Conservation (phyloP, 2,797 vertebrate species). For the Hippopotamyrus pictus region DNA sequence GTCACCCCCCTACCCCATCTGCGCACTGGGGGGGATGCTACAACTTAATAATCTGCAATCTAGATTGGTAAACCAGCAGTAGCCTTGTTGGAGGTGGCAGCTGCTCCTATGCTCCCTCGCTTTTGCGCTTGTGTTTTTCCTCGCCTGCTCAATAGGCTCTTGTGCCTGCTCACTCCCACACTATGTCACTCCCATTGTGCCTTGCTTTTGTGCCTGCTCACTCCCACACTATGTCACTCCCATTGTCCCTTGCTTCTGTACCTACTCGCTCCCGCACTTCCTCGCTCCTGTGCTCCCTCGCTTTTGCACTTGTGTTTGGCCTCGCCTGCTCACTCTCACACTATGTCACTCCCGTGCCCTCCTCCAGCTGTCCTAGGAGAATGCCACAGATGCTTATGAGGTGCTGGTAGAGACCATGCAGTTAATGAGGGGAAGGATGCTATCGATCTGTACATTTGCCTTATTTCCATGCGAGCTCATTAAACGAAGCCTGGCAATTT, state of each 20-base stretch:
- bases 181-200: too few species aligned
- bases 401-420: constrained; percentile 44
- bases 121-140: neutral
- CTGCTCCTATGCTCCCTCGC: neutral
- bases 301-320: constrained; percentile 12
- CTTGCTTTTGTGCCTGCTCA: constrained; percentile 21
- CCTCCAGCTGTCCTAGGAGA: constrained; percentile 59
- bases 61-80: constrained; percentile 51
- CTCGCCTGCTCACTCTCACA: constrained; percentile 21
- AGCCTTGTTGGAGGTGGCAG: constrained; percentile 35
- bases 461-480: constrained; percentile 53
- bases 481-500: constrained; percentile 47
- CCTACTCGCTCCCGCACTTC: constrained; percentile 45
- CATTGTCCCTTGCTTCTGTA: constrained; percentile 36
- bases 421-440: constrained; percentile 52
- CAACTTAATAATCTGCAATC: constrained; percentile 57
- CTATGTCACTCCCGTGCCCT: constrained; percentile 36
- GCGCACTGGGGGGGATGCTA: constrained; percentile 6
- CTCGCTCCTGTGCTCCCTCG: neutral
- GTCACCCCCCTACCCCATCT: constrained; percentile 38
- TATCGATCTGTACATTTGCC: constrained; percentile 54
- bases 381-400: constrained; percentile 49
- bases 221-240: neutral
- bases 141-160: neutral
- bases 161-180: too few species aligned